Evolutionary conservation across 1,140 invertebrate genomes (phyloP).

Genomic region (Euborellia annulipes): DNA sequence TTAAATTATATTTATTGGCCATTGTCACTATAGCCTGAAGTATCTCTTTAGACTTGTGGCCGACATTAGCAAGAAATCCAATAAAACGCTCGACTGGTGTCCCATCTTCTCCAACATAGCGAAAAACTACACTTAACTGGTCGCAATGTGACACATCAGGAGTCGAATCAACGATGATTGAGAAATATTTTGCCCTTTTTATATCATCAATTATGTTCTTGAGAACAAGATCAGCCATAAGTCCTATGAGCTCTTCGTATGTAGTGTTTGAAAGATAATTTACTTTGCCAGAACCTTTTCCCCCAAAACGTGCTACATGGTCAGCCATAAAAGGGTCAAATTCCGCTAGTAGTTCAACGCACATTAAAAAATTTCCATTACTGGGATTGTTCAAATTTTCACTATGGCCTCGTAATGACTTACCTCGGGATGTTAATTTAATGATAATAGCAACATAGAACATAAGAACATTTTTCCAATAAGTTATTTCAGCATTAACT

Average conservation of each 20-base stretch:
- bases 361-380: no score
- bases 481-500: no score
- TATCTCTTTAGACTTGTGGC: conserved; percentile 1
- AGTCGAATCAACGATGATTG: conserved; percentile 1
- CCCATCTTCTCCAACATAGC: neutral
- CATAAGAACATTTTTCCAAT: no score
- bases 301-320: conserved; percentile 21
- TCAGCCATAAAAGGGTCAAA: conserved; percentile 18
- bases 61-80: neutral
- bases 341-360: neutral
- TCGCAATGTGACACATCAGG: neutral
- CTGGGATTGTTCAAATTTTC: no score
- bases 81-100: neutral
- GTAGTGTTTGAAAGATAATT: conserved; percentile 7
- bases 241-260: neutral
- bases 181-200: conserved; percentile 1
- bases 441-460: no score
- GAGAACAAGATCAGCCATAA: neutral
- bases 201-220: neutral
- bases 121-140: neutral
- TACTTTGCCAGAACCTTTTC: conserved; percentile 18
- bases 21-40: no score
- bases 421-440: no score
- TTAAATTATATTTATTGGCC: no score
- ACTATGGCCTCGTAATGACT: no score